Evolutionary conservation across 2,113 vertebrate genomes (phyloP).

Genomic region (Hassar affinis): DNA sequence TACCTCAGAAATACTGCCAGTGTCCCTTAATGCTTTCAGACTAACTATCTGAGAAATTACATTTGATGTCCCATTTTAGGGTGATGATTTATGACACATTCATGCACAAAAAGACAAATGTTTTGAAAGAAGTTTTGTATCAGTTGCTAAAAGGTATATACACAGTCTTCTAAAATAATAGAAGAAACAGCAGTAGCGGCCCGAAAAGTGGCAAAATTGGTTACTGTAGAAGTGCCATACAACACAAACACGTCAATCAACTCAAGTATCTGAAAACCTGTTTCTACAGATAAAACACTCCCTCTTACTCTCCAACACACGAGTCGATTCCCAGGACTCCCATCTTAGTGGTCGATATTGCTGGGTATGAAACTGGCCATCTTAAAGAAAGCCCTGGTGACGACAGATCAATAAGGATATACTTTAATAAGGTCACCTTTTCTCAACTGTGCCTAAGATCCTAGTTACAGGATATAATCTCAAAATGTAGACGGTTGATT

Average conservation of each 20-base stretch:
- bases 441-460: slow-evolving; percentile 20
- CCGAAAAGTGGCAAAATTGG: background rate
- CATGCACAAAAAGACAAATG: background rate
- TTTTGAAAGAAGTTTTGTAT: background rate
- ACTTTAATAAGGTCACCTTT: slow-evolving; percentile 55
- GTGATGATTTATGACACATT: background rate
- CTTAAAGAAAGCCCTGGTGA: slow-evolving; percentile 44
- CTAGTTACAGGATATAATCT: slow-evolving; percentile 47
- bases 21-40: background rate
- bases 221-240: slow-evolving; percentile 3
- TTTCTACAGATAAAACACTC: slow-evolving; percentile 38
- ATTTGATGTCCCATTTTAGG: background rate
- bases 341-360: slow-evolving; percentile 47
- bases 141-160: background rate
- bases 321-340: slow-evolving; percentile 36
- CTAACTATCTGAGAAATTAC: background rate
- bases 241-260: slow-evolving; percentile 19
- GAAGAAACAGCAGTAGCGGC: background rate
- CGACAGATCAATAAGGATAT: slow-evolving; percentile 47
- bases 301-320: slow-evolving; percentile 23
- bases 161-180: background rate
- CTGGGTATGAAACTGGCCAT: slow-evolving; percentile 46
- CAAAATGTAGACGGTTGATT: slow-evolving; percentile 34
- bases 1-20: background rate
- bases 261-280: slow-evolving; percentile 6